phyloP scores from a whole-genome alignment of 2,113 vertebrate species.

The Ploceus nigricollis region DNA sequence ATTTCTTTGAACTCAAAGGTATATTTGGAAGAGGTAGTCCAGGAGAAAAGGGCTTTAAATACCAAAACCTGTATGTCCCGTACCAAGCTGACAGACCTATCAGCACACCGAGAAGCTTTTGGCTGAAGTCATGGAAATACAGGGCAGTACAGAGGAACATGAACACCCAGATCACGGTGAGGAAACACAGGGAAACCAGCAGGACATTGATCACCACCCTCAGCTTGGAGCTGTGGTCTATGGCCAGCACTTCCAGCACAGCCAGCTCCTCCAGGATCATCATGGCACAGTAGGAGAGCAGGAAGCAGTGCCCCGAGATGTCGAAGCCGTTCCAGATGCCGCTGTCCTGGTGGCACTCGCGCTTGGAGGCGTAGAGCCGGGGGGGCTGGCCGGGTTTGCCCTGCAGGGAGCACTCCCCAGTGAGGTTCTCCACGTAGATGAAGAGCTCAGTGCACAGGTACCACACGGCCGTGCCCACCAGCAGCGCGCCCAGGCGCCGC shows the following conservation, averaged over 20 bases:
- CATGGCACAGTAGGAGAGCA: conserved; percentile 87
- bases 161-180: conserved; percentile 84
- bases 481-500: conserved; percentile 76
- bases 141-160: conserved; percentile 92
- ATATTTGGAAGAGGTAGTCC: conserved; percentile 82
- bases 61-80: conserved; percentile 87
- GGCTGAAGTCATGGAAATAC: conserved; percentile 87
- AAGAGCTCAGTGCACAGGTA: conserved; percentile 82
- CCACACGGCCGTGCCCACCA: conserved; percentile 87
- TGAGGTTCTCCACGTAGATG: conserved; percentile 82
- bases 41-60: conserved; percentile 82
- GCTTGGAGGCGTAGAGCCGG: conserved; percentile 64
- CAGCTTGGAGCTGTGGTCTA: conserved; percentile 39
- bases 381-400: background rate
- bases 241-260: conserved; percentile 74
- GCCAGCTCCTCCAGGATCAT: conserved; percentile 88
- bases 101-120: conserved; percentile 85
- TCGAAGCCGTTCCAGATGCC: conserved; percentile 87
- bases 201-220: conserved; percentile 67
- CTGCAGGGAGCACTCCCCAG: conserved; percentile 77
- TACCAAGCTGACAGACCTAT: conserved; percentile 85
- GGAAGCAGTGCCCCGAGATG: conserved; percentile 95
- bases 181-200: conserved; percentile 80
- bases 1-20: conserved; percentile 67
- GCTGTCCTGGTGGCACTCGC: conserved; percentile 75